Evolutionary conservation across 2,113 vertebrate genomes (phyloP).

Genomic region (Pollachius pollachius): DNA sequence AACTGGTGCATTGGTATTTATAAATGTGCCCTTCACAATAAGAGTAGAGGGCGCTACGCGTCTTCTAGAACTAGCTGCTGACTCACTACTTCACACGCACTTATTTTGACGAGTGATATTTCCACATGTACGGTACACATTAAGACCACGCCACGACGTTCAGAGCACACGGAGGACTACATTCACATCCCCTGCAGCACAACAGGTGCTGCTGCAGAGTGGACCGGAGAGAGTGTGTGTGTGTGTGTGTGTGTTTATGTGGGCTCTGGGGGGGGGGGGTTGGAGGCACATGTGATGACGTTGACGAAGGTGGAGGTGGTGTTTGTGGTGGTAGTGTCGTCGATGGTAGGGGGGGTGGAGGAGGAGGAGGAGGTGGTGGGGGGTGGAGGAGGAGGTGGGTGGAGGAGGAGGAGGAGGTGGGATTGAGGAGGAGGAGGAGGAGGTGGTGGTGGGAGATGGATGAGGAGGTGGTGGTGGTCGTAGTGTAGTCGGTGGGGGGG

Average conservation of each 20-base stretch:
- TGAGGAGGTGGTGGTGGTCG: too few relatives aligned
- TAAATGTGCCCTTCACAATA: too few relatives aligned
- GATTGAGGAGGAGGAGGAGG: too few relatives aligned
- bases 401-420: background rate
- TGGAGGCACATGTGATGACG: conserved; percentile 43
- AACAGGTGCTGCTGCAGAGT: conserved; percentile 4
- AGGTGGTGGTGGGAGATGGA: too few relatives aligned
- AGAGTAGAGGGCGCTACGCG: too few relatives aligned
- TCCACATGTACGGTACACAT: conserved; percentile 50
- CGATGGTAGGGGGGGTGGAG: conserved; percentile 3
- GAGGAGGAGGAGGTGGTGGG: too few relatives aligned
- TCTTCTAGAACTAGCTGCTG: background rate
- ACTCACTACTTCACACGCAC: conserved; percentile 32
- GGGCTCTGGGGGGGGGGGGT: conserved; percentile 30
- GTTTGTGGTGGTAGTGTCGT: too few relatives aligned
- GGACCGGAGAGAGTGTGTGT: background rate
- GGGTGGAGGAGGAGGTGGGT: too few relatives aligned
- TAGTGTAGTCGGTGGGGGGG: too few relatives aligned
- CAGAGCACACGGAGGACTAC: conserved; percentile 58
- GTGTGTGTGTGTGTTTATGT: conserved; percentile 6
- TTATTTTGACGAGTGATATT: conserved; percentile 41
- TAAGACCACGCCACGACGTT: conserved; percentile 56
- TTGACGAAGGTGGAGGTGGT: too few relatives aligned
- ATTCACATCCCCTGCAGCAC: conserved; percentile 61
- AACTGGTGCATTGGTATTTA: too few relatives aligned